These are phyloP conservation scores for Andrena camellia DNA, from an alignment of 2,888 invertebrate species.

Conservation along the genomic window DNA sequence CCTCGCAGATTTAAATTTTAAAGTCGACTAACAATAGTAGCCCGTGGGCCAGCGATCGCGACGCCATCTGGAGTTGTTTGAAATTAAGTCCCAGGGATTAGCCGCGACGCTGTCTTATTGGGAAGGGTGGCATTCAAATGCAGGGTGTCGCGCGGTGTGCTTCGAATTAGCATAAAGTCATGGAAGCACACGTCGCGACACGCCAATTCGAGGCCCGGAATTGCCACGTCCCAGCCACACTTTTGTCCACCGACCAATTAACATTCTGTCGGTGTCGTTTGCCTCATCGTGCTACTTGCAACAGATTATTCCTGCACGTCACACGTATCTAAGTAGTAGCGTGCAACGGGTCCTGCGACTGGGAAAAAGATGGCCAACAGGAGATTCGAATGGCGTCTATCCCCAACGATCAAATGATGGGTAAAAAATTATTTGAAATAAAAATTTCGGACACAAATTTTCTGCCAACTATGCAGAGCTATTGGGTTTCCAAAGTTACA, in stretches of 20 bases:
- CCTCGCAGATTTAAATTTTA: conserved; percentile 21
- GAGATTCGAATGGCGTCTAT: not conserved
- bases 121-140: conserved; percentile 71
- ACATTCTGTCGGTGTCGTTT: conserved; percentile 69
- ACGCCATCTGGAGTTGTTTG: conserved; percentile 25
- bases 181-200: conserved; percentile 69
- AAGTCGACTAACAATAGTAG: conserved; percentile 28
- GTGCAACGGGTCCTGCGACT: conserved; percentile 17
- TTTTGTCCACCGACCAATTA: conserved; percentile 66
- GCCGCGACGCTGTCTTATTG: conserved; percentile 45
- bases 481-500: no score
- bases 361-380: not conserved
- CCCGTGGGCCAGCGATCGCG: not conserved
- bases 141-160: conserved; percentile 52
- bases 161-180: conserved; percentile 76
- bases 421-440: no score
- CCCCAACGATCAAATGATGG: not conserved
- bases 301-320: conserved; percentile 58
- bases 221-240: conserved; percentile 63
- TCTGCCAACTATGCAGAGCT: no score
- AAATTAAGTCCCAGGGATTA: conserved; percentile 36
- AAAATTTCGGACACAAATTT: no score
- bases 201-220: conserved; percentile 69
- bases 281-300: conserved; percentile 55
- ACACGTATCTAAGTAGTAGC: conserved; percentile 37